Conservation (phyloP, 1,140 invertebrate species). For the Chionoecetes opilio region DNA sequence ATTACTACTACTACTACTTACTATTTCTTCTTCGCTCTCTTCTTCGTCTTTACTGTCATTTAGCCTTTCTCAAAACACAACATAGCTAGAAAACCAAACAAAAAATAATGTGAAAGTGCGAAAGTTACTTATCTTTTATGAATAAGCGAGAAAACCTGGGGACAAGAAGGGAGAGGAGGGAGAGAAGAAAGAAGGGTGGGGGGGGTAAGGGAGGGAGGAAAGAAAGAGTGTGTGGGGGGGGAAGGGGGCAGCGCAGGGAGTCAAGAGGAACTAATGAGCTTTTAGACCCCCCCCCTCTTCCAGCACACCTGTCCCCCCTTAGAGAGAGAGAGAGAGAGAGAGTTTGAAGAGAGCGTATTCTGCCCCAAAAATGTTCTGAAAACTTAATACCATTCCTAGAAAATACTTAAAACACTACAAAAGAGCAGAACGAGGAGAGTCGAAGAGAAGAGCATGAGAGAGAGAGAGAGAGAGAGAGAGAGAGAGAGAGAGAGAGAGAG, state of each 20-base stretch:
- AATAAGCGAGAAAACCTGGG: too few species aligned
- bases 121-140: too few species aligned
- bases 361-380: neutral
- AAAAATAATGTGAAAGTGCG: too few species aligned
- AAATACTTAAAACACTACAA: neutral
- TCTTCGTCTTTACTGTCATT: too few species aligned
- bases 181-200: neutral
- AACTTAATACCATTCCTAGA: neutral
- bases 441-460: neutral
- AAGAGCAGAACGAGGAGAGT: neutral
- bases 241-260: too few species aligned
- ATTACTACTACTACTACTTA: too few species aligned
- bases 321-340: conserved; percentile 5
- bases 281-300: neutral
- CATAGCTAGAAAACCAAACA: too few species aligned
- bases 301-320: too few species aligned
- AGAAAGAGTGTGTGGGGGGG: neutral
- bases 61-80: too few species aligned
- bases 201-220: neutral
- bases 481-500: conserved; percentile 36
- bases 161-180: neutral
- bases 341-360: neutral
- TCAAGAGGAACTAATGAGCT: conserved; percentile 29
- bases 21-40: too few species aligned
- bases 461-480: conserved; percentile 7